Evolutionary conservation across 2,113 vertebrate species (phyloP).

Genomic region (Syrrhaptes paradoxus): DNA sequence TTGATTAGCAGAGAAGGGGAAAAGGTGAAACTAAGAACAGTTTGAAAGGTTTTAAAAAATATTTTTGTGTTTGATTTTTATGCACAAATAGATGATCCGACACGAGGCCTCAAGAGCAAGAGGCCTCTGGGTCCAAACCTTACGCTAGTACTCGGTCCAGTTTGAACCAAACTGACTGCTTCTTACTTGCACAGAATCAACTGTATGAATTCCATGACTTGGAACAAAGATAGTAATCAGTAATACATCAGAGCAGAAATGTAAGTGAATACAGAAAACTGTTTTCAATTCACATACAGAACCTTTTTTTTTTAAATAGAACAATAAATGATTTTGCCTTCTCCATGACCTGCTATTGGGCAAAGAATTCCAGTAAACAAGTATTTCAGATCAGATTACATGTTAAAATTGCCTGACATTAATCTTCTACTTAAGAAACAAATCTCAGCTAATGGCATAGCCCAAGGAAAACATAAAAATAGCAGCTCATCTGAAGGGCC

Average conservation of each 20-base stretch:
- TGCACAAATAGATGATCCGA: neutral
- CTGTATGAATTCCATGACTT: neutral
- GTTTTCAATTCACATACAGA: neutral
- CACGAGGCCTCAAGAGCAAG: neutral
- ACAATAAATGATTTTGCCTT: conserved; percentile 1
- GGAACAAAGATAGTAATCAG: neutral
- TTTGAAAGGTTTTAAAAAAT: neutral
- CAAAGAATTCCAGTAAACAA: conserved; percentile 21
- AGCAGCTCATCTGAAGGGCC: conserved; percentile 13
- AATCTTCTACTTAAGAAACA: conserved; percentile 57
- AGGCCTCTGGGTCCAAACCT: neutral
- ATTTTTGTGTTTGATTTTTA: neutral
- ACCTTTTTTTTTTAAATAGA: neutral
- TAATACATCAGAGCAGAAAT: neutral
- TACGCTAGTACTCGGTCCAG: neutral
- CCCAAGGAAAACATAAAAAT: conserved; percentile 5
- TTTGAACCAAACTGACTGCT: neutral
- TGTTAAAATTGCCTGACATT: conserved; percentile 26
- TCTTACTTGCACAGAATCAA: neutral
- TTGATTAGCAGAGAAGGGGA: neutral
- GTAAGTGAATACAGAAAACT: neutral
- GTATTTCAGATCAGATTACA: neutral
- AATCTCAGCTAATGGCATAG: conserved; percentile 49
- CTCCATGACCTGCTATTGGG: neutral
- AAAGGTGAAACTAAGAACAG: neutral